A percentile compares a stretch with the other conserved stretches of the same genome.
Evolutionary conservation across 2,797 vertebrate species (phyloP).

Genomic region (Limosa lapponica): DNA sequence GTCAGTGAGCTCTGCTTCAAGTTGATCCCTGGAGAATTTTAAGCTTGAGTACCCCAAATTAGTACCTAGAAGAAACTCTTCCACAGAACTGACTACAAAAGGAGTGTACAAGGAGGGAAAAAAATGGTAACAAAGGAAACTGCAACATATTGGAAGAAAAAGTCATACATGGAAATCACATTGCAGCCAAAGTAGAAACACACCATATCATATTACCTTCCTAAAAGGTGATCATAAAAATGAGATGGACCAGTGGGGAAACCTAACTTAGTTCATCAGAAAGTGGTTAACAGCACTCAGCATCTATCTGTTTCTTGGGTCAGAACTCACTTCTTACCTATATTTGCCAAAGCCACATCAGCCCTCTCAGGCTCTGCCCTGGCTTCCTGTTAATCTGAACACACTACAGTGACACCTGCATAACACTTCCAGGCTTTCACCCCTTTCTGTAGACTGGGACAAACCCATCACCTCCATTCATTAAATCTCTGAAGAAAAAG

Average conservation of each 20-base stretch:
- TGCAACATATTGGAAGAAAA: not conserved
- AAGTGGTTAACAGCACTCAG: not conserved
- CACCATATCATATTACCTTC: not conserved
- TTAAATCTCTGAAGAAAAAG: not conserved
- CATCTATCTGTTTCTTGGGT: not conserved
- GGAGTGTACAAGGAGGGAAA: not conserved
- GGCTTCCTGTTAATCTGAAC: not conserved
- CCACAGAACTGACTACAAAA: not conserved
- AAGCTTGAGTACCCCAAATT: not conserved
- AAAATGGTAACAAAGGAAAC: not conserved
- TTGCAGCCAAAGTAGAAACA: not conserved
- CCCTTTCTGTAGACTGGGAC: not conserved
- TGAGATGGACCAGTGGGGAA: not conserved
- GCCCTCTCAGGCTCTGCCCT: not conserved
- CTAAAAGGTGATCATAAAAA: not conserved
- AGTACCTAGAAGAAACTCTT: not conserved
- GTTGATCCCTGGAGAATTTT: not conserved
- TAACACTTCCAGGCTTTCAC: not conserved
- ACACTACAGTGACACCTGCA: not conserved
- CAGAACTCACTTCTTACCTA: not conserved
- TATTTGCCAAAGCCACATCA: not conserved
- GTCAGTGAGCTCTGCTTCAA: not conserved
- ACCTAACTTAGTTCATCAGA: not conserved
- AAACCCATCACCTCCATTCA: not conserved
- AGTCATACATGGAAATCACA: not conserved